phyloP scores from a whole-genome alignment of 2,113 vertebrate genomes.

The Eretmochelys imbricata region DNA sequence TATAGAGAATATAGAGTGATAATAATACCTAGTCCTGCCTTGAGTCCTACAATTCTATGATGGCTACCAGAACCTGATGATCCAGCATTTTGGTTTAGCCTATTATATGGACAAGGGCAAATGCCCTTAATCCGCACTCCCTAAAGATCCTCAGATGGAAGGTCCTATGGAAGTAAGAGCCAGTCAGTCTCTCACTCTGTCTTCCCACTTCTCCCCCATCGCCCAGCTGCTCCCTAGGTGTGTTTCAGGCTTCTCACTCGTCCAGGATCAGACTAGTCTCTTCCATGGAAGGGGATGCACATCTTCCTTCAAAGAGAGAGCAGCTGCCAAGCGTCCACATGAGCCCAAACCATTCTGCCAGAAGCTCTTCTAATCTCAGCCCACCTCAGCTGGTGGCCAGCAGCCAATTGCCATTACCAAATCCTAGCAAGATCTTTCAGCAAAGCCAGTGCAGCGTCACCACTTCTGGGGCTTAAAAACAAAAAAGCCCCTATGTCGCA shows the following conservation, averaged over 20 bases:
- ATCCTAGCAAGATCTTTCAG: conserved; percentile 1
- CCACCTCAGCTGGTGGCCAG: neutral
- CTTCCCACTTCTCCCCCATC: neutral
- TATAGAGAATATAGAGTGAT: neutral
- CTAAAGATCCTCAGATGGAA: neutral
- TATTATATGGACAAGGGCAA: neutral
- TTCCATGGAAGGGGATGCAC: neutral
- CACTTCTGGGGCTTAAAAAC: neutral
- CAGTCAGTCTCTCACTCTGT: neutral
- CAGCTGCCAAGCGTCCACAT: conserved; percentile 18
- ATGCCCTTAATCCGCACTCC: neutral
- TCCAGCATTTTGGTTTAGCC: neutral
- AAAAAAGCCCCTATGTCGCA: neutral
- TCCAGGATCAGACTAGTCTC: accelerated
- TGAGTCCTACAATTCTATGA: neutral
- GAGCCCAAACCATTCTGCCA: conserved; percentile 26
- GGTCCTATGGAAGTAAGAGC: neutral
- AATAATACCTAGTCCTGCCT: neutral
- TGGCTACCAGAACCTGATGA: neutral
- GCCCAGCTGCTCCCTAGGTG: neutral
- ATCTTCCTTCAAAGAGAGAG: neutral
- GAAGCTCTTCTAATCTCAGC: conserved; percentile 14
- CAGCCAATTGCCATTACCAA: neutral
- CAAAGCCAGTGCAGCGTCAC: neutral
- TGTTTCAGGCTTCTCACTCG: neutral